Evolutionary conservation across 64 coral and sea anemone species (phyloP).

Genomic region (Montipora efflorescens): DNA sequence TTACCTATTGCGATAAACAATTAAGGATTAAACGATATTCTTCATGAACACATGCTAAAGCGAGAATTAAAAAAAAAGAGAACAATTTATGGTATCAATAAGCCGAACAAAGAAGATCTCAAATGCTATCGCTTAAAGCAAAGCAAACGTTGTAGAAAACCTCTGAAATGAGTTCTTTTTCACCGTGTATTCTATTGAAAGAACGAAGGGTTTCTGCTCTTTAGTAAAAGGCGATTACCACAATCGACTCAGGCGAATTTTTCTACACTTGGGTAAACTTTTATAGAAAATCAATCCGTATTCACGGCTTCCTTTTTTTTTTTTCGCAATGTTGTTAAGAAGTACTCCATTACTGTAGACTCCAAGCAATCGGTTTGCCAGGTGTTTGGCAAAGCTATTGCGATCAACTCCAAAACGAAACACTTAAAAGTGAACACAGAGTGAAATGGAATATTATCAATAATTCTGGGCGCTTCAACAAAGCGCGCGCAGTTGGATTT

Average conservation of each 20-base stretch:
- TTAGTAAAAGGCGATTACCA: neutral
- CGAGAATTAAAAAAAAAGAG: neutral
- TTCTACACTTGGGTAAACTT: constrained; percentile 22
- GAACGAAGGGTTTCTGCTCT: constrained; percentile 25
- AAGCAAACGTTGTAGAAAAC: neutral
- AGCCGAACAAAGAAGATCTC: constrained; percentile 9
- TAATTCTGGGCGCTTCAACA: neutral
- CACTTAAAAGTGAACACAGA: neutral
- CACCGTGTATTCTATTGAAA: neutral
- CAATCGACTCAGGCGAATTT: too few species aligned
- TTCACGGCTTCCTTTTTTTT: neutral
- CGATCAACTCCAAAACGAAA: too few species aligned
- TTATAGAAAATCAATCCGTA: neutral
- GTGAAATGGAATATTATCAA: too few species aligned
- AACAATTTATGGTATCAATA: neutral
- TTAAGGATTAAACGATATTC: neutral
- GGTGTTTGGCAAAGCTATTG: neutral
- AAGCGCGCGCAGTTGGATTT: too few species aligned
- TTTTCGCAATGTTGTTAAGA: neutral
- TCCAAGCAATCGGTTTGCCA: neutral
- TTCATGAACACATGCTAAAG: neutral
- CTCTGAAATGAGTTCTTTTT: constrained; percentile 32
- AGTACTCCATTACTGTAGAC: neutral
- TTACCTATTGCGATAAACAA: neutral
- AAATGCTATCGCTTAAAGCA: neutral